These are phyloP conservation scores for Scomber scombrus DNA, from an alignment of 2,113 vertebrate genomes.

Conservation along the genomic window DNA sequence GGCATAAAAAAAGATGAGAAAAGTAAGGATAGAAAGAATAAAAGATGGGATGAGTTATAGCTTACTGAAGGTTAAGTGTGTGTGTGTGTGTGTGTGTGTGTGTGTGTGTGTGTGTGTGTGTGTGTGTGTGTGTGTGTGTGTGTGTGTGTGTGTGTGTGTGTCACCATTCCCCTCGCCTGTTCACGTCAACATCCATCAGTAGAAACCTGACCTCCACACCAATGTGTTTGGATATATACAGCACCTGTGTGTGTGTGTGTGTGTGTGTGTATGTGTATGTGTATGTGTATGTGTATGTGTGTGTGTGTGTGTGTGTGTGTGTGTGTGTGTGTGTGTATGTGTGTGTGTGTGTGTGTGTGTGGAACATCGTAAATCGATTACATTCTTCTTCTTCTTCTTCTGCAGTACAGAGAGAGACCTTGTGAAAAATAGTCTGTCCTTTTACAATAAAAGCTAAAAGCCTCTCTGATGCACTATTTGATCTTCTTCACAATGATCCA, in stretches of 20 bases:
- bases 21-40: background rate
- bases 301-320: no score
- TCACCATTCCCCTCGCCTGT: constrained; percentile 4
- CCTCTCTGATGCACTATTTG: background rate
- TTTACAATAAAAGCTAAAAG: constrained; percentile 4
- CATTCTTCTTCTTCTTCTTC: no score
- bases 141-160: background rate
- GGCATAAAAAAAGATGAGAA: background rate
- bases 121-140: no score
- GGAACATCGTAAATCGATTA: constrained; percentile 14
- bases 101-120: no score
- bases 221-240: background rate
- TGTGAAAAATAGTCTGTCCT: constrained; percentile 12
- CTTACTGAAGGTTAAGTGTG: constrained; percentile 29
- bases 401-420: constrained; percentile 8
- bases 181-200: constrained; percentile 42
- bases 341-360: no score
- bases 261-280: background rate
- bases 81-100: no score
- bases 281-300: no score
- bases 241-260: background rate
- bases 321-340: background rate
- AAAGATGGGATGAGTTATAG: background rate
- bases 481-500: background rate
- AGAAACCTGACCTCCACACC: constrained; percentile 36